Evolutionary conservation across 2,888 invertebrate species (phyloP), one percentile per base, ranked within the genome.

Genomic region (Nasonovia ribisnigri): DNA sequence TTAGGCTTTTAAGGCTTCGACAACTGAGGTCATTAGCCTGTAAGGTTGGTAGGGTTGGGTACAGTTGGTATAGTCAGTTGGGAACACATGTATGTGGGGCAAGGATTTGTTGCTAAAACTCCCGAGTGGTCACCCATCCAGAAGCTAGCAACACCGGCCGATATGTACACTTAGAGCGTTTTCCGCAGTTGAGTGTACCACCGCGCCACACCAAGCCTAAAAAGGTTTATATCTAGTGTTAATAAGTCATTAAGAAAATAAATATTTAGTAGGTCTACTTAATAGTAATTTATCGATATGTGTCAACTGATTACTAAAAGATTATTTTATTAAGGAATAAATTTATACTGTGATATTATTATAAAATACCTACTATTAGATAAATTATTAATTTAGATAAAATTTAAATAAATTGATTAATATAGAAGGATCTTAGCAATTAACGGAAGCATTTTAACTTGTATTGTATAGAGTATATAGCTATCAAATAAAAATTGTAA

Each of bases 321-420:
- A 77, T 77, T 36, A 77, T 77, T 20, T 36, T 20, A 36, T 36
- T 20, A 20, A 36, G 36, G 26, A 57, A 26, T 51, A 20, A 20
- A 51, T 51, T 20, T 51, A 51, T 4, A 3, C 4, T 51, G 51
- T 16, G 51, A 51, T 57, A 60, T 60, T 29, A 60, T 20, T 77
- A 77, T 16, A 36, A 77, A 67, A 67, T 67, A 20, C 20, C 16
- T 51, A n/a, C 13, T n/a, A 16, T n/a, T 16, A n/a, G 1, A n/a
- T 67, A n/a, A 67, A 67, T n/a, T 67, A 67, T 67, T n/a, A n/a
- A 67, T 67, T 67, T 67, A 67, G 67, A 67, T n/a, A n/a, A 13
- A n/a, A 67, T n/a, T 67, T 13, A n/a, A 67, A 36, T 4, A n/a
- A 67, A n/a, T 67, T 16, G 0, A 16, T 67, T 67, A n/a, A 16